phyloP scores from a whole-genome alignment of 2,113 vertebrate genomes.

The Ariopsis seemanni region DNA sequence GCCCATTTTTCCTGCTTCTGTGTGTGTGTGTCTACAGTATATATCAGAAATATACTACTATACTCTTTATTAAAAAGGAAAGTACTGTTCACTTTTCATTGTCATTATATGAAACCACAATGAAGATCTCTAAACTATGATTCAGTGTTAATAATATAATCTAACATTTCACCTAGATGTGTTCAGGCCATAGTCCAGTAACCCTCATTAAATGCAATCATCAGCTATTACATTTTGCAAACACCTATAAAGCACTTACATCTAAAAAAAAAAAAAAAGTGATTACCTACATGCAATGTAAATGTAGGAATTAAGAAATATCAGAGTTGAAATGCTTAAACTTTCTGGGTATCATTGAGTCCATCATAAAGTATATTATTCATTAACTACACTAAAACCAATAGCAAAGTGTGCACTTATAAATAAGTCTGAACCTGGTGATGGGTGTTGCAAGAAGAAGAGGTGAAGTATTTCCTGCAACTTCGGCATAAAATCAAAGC shows the following conservation, averaged over 20 bases:
- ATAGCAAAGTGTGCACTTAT: not conserved
- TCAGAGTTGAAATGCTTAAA: not conserved
- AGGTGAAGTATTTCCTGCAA: not conserved
- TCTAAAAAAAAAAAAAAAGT: not conserved
- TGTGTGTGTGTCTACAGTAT: too few relatives aligned
- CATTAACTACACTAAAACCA: not conserved
- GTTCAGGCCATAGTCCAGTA: not conserved
- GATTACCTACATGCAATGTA: not conserved
- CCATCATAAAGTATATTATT: not conserved
- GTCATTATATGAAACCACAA: constrained; percentile 11
- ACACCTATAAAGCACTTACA: not conserved
- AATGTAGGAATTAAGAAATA: not conserved
- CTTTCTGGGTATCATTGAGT: not conserved
- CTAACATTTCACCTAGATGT: constrained; percentile 7
- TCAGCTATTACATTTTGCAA: not conserved
- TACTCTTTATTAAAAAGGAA: not conserved
- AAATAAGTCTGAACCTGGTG: not conserved
- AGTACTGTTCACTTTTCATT: not conserved
- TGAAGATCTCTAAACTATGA: constrained; percentile 19
- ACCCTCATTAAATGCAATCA: not conserved
- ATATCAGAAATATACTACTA: not conserved
- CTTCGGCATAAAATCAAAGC: not conserved
- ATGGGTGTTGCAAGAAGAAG: not conserved
- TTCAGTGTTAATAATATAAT: constrained; percentile 7
- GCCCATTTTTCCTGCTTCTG: too few relatives aligned